Base-by-base conservation (phyloP, 2,888 invertebrate species). In the Clistopyga incitator region DNA sequence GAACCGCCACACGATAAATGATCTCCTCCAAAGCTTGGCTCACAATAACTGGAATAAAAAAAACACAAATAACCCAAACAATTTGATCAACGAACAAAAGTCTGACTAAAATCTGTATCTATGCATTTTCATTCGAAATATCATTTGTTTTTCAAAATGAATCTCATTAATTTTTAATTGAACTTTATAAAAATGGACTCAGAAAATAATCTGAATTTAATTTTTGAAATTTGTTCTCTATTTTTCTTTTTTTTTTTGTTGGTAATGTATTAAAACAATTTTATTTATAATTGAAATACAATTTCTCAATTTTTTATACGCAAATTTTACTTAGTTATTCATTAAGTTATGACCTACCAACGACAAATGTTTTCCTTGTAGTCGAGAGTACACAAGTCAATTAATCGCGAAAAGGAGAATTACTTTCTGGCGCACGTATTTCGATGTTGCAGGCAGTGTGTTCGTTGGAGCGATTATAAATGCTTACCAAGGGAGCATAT, bases 391-490 rank as follows among this genome's bases (percentile, higher is more conserved):
- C 67, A 15, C 0, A 23, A 42, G 42, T 6, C n/a, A 47, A 47
- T 47, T 45, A 64, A 64, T 64, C 13, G 64, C 6, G n/a, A 38
- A 64, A 64, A 38, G 38, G 38, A 64, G 64, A 20, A 64, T 42
- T 64, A 13, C 42, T 38, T 42, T 64, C 20, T 38, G 34, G 34
- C 34, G 34, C 61, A 34, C 64, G 67, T 45, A 45, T 25, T 67
- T 45, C 20, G 67, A 67, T 67, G 67, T 47, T 67, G 47, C 42
- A 67, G 25, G 10, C 23, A 15, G 65, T 65, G 4, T 50, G 15
- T 52, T 29, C 50, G 68, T 68, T 25, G 71, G 23, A 74, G 61
- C 64, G 50, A 52, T 75, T 52, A 64, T 38, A 75, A 75, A 75
- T 52, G 34, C 50, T 75, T 75, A 23, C 50, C 47, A 47, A 3